Base-by-base conservation (phyloP, 2,888 invertebrate genomes). In the Plusia festucae region DNA sequence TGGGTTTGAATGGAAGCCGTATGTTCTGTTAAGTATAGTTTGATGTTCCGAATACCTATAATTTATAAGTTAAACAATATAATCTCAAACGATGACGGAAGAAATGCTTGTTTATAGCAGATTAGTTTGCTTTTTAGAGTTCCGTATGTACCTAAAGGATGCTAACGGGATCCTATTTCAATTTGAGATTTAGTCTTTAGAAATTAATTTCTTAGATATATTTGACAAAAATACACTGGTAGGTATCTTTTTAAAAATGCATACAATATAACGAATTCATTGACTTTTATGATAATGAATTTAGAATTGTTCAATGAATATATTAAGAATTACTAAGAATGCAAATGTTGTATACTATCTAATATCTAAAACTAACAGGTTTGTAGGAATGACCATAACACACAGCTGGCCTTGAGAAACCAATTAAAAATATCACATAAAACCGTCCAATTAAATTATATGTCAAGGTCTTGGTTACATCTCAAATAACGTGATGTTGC, bases 401-500 rank as follows among this genome's bases (percentile, higher is more conserved):
- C 6, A 18, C n/a, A 24, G 0, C 18, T 9, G 20, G 20, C 20
- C 18, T 49, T 20, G 46, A 20, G 46, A 18, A 4, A 49, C 18
- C 18, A 20, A 49, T 49, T 49, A 49, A 49, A 9, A 0, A 18
- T 49, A 18, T 18, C 46, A 49, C 46, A 49, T 49, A 53, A 53
- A 27, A 53, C 27, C 52, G 6, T 16, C 49, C 49, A n/a, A 52
- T 52, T 22, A 24, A 24, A 49, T 56, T 13, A 20, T 59, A 2
- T 15, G 57, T 22, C 46, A 49, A 49, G 46, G 46, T 49, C 46
- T 49, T 49, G 46, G 46, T 49, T 20, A 18, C 46, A 49, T 49
- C 46, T 49, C 46, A 11, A 18, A 20, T 56, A 46, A 34, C 16
- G 57, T 53, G 40, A 20, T 44, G 46, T 22, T 18, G 30, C 46